These are phyloP conservation scores for Trichomalopsis sarcophagae DNA, from an alignment of 1,140 invertebrate species.

Conservation along the genomic window DNA sequence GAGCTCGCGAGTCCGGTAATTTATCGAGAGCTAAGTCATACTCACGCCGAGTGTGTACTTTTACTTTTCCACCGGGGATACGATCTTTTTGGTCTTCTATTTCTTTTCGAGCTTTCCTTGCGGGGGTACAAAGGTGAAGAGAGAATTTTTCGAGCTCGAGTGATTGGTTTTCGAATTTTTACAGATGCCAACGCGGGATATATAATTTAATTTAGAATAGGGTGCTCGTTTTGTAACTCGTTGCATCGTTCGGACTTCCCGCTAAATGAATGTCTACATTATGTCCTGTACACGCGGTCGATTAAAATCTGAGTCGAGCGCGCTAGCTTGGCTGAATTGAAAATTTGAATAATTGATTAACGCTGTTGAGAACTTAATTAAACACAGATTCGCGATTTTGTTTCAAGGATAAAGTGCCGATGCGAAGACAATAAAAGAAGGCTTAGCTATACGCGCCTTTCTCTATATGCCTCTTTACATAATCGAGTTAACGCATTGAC, in stretches of 20 bases:
- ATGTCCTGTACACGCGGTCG: background rate
- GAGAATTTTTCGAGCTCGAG: background rate
- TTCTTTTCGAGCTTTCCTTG: background rate
- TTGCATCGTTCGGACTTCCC: background rate
- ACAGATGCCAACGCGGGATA: background rate
- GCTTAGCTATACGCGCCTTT: too few relatives aligned
- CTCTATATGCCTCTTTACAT: too few relatives aligned
- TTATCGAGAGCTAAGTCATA: constrained; percentile 26
- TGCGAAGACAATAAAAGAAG: background rate
- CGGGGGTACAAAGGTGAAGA: background rate
- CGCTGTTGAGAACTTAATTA: background rate
- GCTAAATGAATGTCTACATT: background rate
- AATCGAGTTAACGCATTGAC: too few relatives aligned
- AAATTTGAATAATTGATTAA: background rate
- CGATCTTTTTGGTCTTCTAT: background rate
- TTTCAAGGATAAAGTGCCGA: background rate
- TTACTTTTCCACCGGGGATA: background rate
- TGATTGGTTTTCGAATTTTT: constrained; percentile 23
- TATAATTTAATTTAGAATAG: constrained; percentile 2
- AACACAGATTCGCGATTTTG: background rate
- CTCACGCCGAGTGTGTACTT: background rate
- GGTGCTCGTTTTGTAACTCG: background rate
- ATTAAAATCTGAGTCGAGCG: background rate
- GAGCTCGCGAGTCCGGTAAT: background rate
- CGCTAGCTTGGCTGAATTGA: background rate